phyloP scores from a whole-genome alignment of 2,797 vertebrate genomes.

The Denticeps clupeoides region DNA sequence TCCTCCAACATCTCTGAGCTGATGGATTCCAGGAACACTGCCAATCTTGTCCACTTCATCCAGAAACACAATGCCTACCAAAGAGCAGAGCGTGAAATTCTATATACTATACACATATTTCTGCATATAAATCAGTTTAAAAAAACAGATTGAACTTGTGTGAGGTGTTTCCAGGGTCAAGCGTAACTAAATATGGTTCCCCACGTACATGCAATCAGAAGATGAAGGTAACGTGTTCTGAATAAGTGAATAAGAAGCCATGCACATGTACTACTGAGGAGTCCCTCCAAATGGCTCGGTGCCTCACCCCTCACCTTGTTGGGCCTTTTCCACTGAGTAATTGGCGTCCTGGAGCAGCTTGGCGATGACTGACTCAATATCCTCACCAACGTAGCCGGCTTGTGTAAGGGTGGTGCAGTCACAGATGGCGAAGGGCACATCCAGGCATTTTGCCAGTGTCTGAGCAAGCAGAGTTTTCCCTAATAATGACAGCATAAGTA shows the following conservation, averaged over 20 bases:
- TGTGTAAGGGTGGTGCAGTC: slow-evolving; percentile 97
- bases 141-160: no score
- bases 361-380: slow-evolving; percentile 94
- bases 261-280: no score
- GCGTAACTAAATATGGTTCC: no score
- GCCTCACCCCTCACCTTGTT: slow-evolving; percentile 73
- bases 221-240: no score
- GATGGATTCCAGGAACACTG: slow-evolving; percentile 77
- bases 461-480: slow-evolving; percentile 95
- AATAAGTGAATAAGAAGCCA: no score
- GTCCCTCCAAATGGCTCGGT: no score
- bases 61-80: slow-evolving; percentile 75
- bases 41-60: slow-evolving; percentile 83
- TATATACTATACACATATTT: no score
- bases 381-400: slow-evolving; percentile 93
- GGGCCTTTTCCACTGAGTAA: slow-evolving; percentile 92
- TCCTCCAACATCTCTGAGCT: slow-evolving; percentile 72
- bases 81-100: background rate
- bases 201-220: no score
- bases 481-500: no score
- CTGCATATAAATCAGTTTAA: no score
- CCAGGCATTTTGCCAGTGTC: slow-evolving; percentile 89
- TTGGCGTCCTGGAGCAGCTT: slow-evolving; percentile 96
- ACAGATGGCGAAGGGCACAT: slow-evolving; percentile 95
- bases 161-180: no score